Base-by-base conservation (phyloP, 2,888 invertebrate species). In the Rhagium mordax region DNA sequence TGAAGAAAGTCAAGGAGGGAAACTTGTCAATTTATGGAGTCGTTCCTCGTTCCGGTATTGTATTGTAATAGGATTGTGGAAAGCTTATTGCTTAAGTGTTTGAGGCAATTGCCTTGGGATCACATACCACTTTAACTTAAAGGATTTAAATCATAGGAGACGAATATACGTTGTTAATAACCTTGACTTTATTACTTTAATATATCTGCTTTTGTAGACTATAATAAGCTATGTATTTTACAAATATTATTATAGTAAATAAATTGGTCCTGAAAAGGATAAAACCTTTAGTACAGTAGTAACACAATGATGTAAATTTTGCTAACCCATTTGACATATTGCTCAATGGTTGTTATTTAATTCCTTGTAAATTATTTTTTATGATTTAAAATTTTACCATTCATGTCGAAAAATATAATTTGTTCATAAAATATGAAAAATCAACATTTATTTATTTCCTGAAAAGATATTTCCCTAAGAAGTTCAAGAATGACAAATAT, bases 1-100 rank as follows among this genome's bases (percentile, higher is more conserved):
- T 53, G 53, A 33, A 55, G 67, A 67, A 41, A 67, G 55, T 55
- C 67, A 15, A 41, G 48, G 53, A 55, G 57, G 67, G 55, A 55
- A 55, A 67, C 67, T 47, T 55, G 57, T 67, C 65, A 51, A 65
- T 65, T 65, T 65, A 65, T 55, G 27, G 21, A 53, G 53, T 65
- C 55, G 55, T 67, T 55, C 41, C 65, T 53, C 24, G 55, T 49
- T 77, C 75, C 55, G n/a, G 57, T 67, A 67, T 77, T 77, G 75
- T 79, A 67, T 77, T 78, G 75, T 79, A 80, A 79, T 77, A 75
- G 72, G 79, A 79, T 79, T 73, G 76, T 66, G 78, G 74, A 65
- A 75, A 75, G 78, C 79, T 79, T 79, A 80, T 74, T 75, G 76
- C 76, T 71, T 68, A 77, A 80, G 74, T 75, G 76, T 79, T 78